Evolutionary conservation across 2,888 invertebrate species (phyloP), one percentile per base, ranked within the genome.

Genomic region (Stenichneumon culpator): DNA sequence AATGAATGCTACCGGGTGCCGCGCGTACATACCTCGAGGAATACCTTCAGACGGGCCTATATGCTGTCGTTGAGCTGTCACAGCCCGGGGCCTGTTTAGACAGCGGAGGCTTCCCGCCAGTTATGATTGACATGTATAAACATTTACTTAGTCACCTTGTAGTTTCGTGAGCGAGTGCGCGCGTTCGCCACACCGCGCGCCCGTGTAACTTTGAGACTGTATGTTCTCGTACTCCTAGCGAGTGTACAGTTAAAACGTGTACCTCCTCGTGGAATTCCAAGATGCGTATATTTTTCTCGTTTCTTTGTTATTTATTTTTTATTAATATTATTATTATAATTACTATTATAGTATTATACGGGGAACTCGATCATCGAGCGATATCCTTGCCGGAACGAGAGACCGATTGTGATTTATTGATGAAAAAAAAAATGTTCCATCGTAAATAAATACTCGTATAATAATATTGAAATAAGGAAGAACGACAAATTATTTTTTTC

Each of bases 111-210:
- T 88, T 89, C 87, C 83, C 86, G 84, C 69, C 87, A 87, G 88
- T 89, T 88, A 86, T 90, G 91, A 91, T 90, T 91, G 91, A 91
- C 91, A 87, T 90, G 89, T 90, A 90, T 90, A 91, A 91, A 91
- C 89, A 91, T 91, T 91, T 90, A 86, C 86, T 91, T 89, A 91
- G 90, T 91, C 90, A 89, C 89, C 89, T 91, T 87, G 87, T 86
- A 81, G 87, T 89, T 85, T 86, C 80, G 84, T 87, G 57, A 69
- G 69, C 60, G 57, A 52, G 69, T 50, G 78, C 68, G 78, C 16
- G 69, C n/a, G 69, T 47, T 44, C 57, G 44, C 72, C 44, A 63
- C 72, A 57, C 39, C 54, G 39, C 22, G 39, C 39, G 39, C 39
- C 19, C 22, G 32, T 22, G 19, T 36, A 44, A 14, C 36, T 36